Evolutionary conservation across 2,113 vertebrate species (phyloP), one percentile per base, ranked within the genome.

Genomic region (Pipra filicauda): DNA sequence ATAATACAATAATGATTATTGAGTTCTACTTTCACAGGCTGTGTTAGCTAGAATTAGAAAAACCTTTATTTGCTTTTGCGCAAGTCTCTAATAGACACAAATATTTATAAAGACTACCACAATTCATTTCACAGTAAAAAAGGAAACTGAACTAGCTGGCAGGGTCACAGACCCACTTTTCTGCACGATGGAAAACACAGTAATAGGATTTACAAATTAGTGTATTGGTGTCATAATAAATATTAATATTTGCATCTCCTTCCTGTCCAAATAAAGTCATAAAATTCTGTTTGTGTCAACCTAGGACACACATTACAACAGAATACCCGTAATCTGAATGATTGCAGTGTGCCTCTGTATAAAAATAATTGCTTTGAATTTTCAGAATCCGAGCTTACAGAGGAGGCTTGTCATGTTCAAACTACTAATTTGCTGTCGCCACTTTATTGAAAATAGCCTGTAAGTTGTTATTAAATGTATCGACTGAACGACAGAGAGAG

Each of bases 401-500:
- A 98, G 97, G 98, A 98, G 98, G 97, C 98, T 98, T 98, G 98
- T 98, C 98, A 98, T 98, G 98, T 98, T 98, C 98, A 98, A 98
- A 98, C 97, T 98, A 98, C 98, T 98, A 98, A 98, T 98, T 98
- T 98, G 98, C 98, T 98, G 98, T 98, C 98, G 97, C 98, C 98
- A 98, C 98, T 98, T 98, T 98, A 98, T 98, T 98, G 98, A 98
- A 98, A 98, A 98, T 98, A 98, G 98, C 98, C 98, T 98, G 98
- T 98, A 97, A 98, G 98, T 98, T 98, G 98, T 98, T 98, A 99
- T 99, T 98, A 98, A 99, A 98, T 98, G 98, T 98, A 98, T 98
- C 97, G 98, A 98, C 98, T 98, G 98, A 98, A 98, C 98, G 98
- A 98, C 98, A 98, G 97, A 95, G 98, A 98, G 98, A 98, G 98